Percentiles rank a stretch among this genome's conserved stretches.
Evolutionary conservation across 2,113 vertebrate genomes (phyloP).

Genomic region (Romanogobio albipinnatus): DNA sequence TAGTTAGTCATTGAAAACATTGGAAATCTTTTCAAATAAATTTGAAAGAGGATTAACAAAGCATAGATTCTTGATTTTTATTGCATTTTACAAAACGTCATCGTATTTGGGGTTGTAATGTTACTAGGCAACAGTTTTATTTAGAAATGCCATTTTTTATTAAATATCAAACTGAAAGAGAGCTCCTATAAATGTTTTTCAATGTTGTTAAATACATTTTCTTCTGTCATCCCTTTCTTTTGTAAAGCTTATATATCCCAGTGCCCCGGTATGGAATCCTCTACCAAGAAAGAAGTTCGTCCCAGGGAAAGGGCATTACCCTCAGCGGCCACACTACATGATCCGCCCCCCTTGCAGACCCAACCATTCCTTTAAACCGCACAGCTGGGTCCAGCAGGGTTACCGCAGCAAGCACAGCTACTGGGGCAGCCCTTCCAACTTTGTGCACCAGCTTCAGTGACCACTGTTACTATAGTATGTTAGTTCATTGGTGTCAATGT

Average conservation of each 20-base stretch:
- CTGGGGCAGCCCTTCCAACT: slow-evolving; percentile 68
- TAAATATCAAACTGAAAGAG: too few relatives aligned
- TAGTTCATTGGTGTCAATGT: slow-evolving; percentile 52
- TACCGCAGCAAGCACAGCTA: slow-evolving; percentile 65
- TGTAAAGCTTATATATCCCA: slow-evolving; percentile 62
- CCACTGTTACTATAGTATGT: slow-evolving; percentile 44
- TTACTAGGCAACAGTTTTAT: too few relatives aligned
- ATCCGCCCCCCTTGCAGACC: slow-evolving; percentile 70
- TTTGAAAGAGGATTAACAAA: too few relatives aligned
- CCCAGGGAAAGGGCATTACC: slow-evolving; percentile 49
- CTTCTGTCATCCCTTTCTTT: not conserved
- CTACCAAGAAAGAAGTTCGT: slow-evolving; percentile 56
- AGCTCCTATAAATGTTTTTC: too few relatives aligned
- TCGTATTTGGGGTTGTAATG: too few relatives aligned
- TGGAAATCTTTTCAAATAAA: too few relatives aligned
- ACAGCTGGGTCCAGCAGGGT: slow-evolving; percentile 67
- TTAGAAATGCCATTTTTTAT: too few relatives aligned
- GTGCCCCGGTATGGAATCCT: slow-evolving; percentile 63
- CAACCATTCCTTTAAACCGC: slow-evolving; percentile 64
- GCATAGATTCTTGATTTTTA: too few relatives aligned
- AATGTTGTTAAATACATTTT: too few relatives aligned
- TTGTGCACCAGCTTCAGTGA: slow-evolving; percentile 61
- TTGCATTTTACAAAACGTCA: too few relatives aligned
- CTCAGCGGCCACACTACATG: slow-evolving; percentile 63
- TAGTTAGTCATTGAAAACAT: too few relatives aligned